These are phyloP conservation scores for Papilio polyxenes DNA, from an alignment of 1,140 invertebrate species.

Conservation along the genomic window DNA sequence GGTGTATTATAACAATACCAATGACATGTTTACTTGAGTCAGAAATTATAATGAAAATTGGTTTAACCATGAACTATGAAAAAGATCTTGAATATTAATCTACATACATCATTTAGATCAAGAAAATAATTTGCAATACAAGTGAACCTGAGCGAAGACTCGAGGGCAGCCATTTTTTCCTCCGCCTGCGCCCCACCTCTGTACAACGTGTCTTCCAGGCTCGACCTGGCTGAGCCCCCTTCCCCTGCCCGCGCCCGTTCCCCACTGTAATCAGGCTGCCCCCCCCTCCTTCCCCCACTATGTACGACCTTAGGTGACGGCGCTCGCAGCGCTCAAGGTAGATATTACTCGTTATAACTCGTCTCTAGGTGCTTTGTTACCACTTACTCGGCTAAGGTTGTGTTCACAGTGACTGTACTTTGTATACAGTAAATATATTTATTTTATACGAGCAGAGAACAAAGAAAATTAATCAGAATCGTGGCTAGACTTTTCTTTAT, in stretches of 20 bases:
- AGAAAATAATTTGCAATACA: slow-evolving; percentile 1
- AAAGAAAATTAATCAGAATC: slow-evolving; percentile 24
- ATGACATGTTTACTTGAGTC: too few relatives aligned
- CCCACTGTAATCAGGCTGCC: slow-evolving; percentile 34
- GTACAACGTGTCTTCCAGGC: slow-evolving; percentile 11
- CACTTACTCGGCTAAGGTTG: slow-evolving; percentile 4
- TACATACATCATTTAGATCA: not conserved
- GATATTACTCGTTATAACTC: slow-evolving; percentile 19
- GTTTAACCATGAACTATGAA: not conserved
- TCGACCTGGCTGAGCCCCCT: slow-evolving; percentile 25
- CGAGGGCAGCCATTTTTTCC: slow-evolving; percentile 33
- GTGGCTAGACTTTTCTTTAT: not conserved
- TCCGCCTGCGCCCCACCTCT: slow-evolving; percentile 17
- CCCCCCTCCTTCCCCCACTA: slow-evolving; percentile 9
- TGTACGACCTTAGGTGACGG: slow-evolving; percentile 35
- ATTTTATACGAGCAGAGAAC: not conserved
- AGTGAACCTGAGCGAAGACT: slow-evolving; percentile 14
- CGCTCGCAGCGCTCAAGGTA: slow-evolving; percentile 29
- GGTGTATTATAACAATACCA: too few relatives aligned
- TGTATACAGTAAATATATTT: not conserved
- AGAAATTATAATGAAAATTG: too few relatives aligned
- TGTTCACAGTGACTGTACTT: not conserved
- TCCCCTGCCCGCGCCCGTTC: slow-evolving; percentile 2
- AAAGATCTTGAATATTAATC: not conserved
- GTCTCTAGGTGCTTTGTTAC: slow-evolving; percentile 30